Conservation (phyloP, 2,888 invertebrate species). For the Heliconius cydno region DNA sequence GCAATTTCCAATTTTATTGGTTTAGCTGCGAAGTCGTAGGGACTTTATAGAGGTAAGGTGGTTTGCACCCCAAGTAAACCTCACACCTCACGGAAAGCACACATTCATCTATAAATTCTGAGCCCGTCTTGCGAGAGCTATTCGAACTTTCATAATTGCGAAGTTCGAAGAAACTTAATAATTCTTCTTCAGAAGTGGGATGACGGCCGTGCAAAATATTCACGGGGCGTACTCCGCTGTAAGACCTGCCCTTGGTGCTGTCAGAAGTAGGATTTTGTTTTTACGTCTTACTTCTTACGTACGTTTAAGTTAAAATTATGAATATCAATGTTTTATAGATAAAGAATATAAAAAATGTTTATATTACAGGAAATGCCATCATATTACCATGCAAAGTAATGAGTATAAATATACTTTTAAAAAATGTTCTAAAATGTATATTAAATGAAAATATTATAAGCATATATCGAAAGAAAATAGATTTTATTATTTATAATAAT, state of each 20-base stretch:
- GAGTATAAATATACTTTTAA: not conserved
- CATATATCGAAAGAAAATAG: not conserved
- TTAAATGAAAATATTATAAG: not conserved
- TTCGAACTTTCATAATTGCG: constrained; percentile 84
- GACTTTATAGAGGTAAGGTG: constrained; percentile 55
- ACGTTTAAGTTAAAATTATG: constrained; percentile 50
- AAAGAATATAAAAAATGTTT: not conserved
- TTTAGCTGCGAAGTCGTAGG: constrained; percentile 52
- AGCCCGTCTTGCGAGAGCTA: constrained; percentile 81
- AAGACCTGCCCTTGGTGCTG: constrained; percentile 69
- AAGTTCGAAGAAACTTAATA: constrained; percentile 83
- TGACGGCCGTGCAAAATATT: constrained; percentile 81
- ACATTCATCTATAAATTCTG: constrained; percentile 83
- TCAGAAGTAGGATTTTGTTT: constrained; percentile 53
- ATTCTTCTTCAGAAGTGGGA: constrained; percentile 82
- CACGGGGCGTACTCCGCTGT: constrained; percentile 74
- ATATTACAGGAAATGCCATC: not conserved
- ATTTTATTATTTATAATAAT: constrained; percentile 19
- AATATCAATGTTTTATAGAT: not conserved
- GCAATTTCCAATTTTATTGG: constrained; percentile 55
- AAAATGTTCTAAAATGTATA: not conserved
- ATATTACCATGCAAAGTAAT: not conserved
- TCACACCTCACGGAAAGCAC: constrained; percentile 69
- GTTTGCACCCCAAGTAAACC: constrained; percentile 57
- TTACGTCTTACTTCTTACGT: constrained; percentile 47